Evolutionary conservation across 2,888 invertebrate genomes (phyloP), one percentile per base, ranked within the genome.

Genomic region (Elysia crispata): DNA sequence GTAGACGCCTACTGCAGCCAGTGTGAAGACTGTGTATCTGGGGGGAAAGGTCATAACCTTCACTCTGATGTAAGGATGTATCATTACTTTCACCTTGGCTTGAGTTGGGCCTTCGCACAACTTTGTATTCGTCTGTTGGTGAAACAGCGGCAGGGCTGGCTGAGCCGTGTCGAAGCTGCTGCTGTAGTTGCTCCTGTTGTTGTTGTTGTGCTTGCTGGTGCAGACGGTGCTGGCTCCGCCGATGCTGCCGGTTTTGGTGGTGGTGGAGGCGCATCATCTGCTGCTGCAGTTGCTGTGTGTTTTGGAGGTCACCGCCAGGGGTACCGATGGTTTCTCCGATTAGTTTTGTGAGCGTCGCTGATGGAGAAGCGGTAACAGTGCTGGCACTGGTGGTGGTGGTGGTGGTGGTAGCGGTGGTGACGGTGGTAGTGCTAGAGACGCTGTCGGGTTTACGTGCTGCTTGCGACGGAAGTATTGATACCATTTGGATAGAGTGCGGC

Each of bases 401-500:
- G 30, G n/a, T 79, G 73, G 6, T 69, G 54, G n/a, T 31, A 57
- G 23, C 67, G 70, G 31, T 74, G 74, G 25, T 30, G 66, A 8
- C 74, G 75, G 1, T 25, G 69, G 11, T 57, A 73, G 54, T 30
- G 54, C 11, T 33, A 23, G 15, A 67, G 67, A 20, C 60, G 57
- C 6, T 54, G 79, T 23, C 11, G 62, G 23, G 70, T 70, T 33
- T 70, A 41, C 60, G 31, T 6, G 69, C 72, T 50, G 5, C 92
- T 67, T 3, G 93, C 93, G 69, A 41, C 20, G 95, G 94, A 57
- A 97, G 96, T 88, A 97, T 95, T 89, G 96, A 95, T 76, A 97
- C 95, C 86, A 96, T 94, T 85, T 97, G 95, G 89, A 97, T 97
- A 78, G 96, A 96, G 93, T 97, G 97, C 69, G 95, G 95, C 85